Evolutionary conservation across 2,113 vertebrate species (phyloP).

Genomic region (Prietella phreatophila): DNA sequence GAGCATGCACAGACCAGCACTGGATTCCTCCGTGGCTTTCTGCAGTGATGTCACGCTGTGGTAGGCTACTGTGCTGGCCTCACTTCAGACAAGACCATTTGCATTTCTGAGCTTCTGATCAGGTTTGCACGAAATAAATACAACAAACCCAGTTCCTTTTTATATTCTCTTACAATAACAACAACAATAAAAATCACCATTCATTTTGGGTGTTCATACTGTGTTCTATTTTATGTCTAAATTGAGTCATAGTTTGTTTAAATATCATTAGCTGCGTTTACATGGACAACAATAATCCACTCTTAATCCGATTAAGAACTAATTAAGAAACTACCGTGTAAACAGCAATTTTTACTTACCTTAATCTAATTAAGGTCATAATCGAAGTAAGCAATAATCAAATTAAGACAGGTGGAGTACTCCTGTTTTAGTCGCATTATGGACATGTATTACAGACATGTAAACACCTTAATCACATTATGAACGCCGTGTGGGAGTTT

Average conservation of each 20-base stretch:
- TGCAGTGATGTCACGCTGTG: conserved; percentile 60
- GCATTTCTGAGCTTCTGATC: background rate
- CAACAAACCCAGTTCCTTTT: background rate
- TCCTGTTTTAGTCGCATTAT: no score
- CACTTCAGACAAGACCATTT: background rate
- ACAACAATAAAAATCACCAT: background rate
- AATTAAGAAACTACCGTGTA: no score
- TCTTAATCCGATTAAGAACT: no score
- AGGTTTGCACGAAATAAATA: background rate
- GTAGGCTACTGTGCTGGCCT: background rate
- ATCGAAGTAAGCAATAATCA: no score
- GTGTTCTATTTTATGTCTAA: background rate
- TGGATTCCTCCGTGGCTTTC: conserved; percentile 67
- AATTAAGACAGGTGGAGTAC: no score
- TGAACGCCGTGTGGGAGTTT: no score
- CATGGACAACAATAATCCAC: no score
- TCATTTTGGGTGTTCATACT: background rate
- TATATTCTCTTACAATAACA: background rate
- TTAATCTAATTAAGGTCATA: no score
- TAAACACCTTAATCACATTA: no score
- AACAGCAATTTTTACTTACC: no score
- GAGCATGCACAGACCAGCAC: conserved; percentile 73
- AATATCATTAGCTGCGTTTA: background rate
- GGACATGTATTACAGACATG: no score
- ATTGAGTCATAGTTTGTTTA: background rate